Conservation (phyloP, 2,888 invertebrate genomes). For the Pammene aurita region DNA sequence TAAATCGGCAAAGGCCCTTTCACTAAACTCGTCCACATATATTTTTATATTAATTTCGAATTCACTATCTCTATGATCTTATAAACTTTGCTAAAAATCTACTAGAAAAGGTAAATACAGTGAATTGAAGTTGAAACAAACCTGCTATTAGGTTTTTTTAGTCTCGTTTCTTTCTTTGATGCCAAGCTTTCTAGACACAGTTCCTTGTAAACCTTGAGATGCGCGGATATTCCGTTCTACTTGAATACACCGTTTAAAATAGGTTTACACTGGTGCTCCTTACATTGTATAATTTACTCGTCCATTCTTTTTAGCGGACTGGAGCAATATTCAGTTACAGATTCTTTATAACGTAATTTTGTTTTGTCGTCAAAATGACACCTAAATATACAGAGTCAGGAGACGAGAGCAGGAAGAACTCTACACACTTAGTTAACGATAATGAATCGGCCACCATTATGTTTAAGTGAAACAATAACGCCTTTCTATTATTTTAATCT, state of each 20-base stretch:
- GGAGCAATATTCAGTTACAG: background rate
- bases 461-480: no score
- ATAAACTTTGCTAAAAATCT: background rate
- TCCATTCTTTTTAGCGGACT: background rate
- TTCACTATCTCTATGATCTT: background rate
- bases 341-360: no score
- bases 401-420: no score
- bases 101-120: background rate
- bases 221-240: conserved; percentile 6
- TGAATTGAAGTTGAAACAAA: background rate
- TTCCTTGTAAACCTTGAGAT: conserved; percentile 6
- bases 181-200: background rate
- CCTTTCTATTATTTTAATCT: no score
- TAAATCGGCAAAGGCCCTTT: no score
- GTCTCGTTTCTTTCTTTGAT: no score
- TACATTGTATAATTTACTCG: background rate
- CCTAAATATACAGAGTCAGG: no score
- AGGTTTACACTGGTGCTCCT: background rate
- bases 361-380: no score
- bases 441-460: no score
- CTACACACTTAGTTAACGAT: no score
- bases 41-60: no score
- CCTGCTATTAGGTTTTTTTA: background rate
- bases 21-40: no score
- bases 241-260: conserved; percentile 19